Evolutionary conservation across 1,140 invertebrate species (phyloP).

Genomic region (Lutraria rhynchaena): DNA sequence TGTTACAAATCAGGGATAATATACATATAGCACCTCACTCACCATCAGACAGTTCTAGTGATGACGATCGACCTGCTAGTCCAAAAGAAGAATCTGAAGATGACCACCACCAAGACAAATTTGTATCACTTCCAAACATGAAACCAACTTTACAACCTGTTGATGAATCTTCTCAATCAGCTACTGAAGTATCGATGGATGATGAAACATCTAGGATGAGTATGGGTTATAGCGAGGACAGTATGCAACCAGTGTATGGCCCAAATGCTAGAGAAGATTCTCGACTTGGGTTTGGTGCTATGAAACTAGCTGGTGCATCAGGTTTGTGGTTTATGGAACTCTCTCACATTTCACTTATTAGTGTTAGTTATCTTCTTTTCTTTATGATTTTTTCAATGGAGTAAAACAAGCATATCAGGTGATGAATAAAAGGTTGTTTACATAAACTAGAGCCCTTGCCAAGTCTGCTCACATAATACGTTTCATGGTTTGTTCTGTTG

Average conservation of each 20-base stretch:
- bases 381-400: no score
- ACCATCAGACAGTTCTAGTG: slow-evolving; percentile 46
- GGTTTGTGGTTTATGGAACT: no score
- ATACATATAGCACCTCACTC: slow-evolving; percentile 45
- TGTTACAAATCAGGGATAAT: slow-evolving; percentile 75
- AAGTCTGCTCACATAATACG: no score
- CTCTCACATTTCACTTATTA: no score
- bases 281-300: slow-evolving; percentile 73
- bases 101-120: slow-evolving; percentile 52
- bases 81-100: slow-evolving; percentile 62
- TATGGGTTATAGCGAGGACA: slow-evolving; percentile 58
- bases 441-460: no score
- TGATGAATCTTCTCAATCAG: slow-evolving; percentile 56
- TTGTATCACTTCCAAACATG: slow-evolving; percentile 67
- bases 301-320: slow-evolving; percentile 68
- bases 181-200: slow-evolving; percentile 63
- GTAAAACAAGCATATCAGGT: no score
- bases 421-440: no score
- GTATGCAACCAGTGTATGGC: slow-evolving; percentile 63
- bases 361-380: no score
- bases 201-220: slow-evolving; percentile 65
- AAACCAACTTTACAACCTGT: slow-evolving; percentile 72
- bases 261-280: slow-evolving; percentile 69
- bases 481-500: no score
- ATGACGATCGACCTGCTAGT: slow-evolving; percentile 23